Percentiles rank a stretch among this genome's conserved stretches.
Evolutionary conservation across 2,113 vertebrate species (phyloP).

Genomic region (Danionella cerebrum): DNA sequence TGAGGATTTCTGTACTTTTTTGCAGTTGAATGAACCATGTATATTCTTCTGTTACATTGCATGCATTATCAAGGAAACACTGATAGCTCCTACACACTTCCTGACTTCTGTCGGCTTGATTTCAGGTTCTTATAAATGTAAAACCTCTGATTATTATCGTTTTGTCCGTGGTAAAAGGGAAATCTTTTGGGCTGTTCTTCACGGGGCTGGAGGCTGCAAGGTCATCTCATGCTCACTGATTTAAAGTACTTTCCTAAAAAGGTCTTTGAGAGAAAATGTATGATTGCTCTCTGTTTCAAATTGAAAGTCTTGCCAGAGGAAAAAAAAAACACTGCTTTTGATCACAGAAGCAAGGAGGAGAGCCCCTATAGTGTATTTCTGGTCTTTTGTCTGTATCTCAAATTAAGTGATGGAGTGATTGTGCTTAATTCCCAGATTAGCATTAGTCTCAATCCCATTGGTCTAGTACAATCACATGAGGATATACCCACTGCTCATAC

Average conservation of each 20-base stretch:
- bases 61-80: not conserved
- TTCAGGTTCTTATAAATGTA: no score
- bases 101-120: not conserved
- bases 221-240: not conserved
- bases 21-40: not conserved
- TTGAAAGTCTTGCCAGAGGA: constrained; percentile 14
- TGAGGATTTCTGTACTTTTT: not conserved
- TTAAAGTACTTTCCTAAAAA: not conserved
- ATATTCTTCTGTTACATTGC: not conserved
- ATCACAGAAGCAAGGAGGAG: constrained; percentile 25
- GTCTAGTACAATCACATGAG: no score
- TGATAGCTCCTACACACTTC: not conserved
- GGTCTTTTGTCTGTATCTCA: constrained; percentile 35
- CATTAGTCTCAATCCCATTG: constrained; percentile 10
- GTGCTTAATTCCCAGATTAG: constrained; percentile 29
- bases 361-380: constrained; percentile 36
- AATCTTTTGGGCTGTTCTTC: not conserved
- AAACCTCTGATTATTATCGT: not conserved
- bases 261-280: not conserved
- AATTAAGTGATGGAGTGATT: constrained; percentile 36
- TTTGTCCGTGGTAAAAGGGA: not conserved
- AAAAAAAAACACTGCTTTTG: constrained; percentile 40
- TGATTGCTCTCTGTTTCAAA: constrained; percentile 6
- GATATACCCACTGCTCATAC: no score
- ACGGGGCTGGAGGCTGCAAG: not conserved